Evolutionary conservation across 2,797 vertebrate genomes (phyloP), one percentile per base, ranked within the genome.

Genomic region (Allobates femoralis): DNA sequence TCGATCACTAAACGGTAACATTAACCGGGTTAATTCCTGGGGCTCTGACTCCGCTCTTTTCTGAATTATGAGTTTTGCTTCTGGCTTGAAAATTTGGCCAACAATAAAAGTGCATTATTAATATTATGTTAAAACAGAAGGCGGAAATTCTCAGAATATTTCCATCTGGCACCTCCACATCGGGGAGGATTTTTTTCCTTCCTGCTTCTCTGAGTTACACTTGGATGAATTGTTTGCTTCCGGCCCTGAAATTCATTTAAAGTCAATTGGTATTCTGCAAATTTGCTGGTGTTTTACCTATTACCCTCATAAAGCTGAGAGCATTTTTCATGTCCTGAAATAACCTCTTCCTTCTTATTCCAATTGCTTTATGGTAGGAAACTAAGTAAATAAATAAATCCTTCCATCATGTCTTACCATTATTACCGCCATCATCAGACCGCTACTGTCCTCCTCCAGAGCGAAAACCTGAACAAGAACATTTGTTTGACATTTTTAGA

Each of bases 121-220:
- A 82, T 66, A 82, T 67, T 81, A 69, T 69, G 50, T 69, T 55
- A 55, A 82, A 82, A 71, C 80, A 82, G 64, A 82, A 30, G 30
- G n/a, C n/a, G 66, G 71, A 66, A 53, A 69, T n/a, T 82, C 50
- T 71, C 26, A 69, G 71, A 71, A 82, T 82, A 55, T 32, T 18
- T 81, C 79, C 79, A 53, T 67, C 79, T 81, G 79, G 41, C 62
- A 16, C 62, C 77, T 66, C 46, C 26, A 69, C 46, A 60, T 67
- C 62, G 21, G 23, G 30, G 14, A 55, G 30, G 28, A 23, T n/a
- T 34, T 34, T 69, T 69, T 30, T 32, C 75, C 5, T 56, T 56
- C 51, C 18, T 37, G 19, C 80, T 56, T 23, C 64, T 55, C 79
- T 28, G 46, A 81, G 46, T 30, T 69, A 69, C 80, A 82, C 80